Conservation (phyloP, 2,797 vertebrate genomes). For the Scyliorhinus canicula region DNA sequence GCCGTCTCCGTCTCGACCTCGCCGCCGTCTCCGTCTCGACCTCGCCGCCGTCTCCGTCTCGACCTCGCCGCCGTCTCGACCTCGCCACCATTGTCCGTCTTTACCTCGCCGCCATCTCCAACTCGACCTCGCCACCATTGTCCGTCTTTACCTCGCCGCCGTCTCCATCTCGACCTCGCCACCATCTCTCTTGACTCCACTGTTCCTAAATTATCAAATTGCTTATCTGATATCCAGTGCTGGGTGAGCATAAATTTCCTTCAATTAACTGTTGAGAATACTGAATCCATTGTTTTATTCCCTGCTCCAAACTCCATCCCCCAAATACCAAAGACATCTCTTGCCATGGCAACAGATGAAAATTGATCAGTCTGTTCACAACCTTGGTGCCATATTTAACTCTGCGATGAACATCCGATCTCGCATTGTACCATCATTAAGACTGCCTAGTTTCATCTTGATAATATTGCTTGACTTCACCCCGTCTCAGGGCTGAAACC, state of each 20-base stretch:
- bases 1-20: too few species aligned
- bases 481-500: neutral
- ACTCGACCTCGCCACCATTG: too few species aligned
- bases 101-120: too few species aligned
- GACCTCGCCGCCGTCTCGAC: too few species aligned
- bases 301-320: neutral
- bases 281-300: neutral
- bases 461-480: neutral
- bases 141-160: too few species aligned
- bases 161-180: too few species aligned
- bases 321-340: neutral
- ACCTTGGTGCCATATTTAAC: neutral
- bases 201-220: neutral
- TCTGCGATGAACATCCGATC: neutral
- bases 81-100: too few species aligned
- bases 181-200: neutral
- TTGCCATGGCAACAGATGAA: neutral
- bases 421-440: neutral
- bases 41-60: too few species aligned
- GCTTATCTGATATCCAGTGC: neutral
- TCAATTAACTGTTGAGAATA: neutral
- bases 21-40: too few species aligned
- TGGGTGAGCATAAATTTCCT: neutral
- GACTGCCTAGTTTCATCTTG: neutral
- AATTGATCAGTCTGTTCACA: neutral